Conservation (phyloP, 2,113 vertebrate genomes). For the Pelecanoides urinatrix region DNA sequence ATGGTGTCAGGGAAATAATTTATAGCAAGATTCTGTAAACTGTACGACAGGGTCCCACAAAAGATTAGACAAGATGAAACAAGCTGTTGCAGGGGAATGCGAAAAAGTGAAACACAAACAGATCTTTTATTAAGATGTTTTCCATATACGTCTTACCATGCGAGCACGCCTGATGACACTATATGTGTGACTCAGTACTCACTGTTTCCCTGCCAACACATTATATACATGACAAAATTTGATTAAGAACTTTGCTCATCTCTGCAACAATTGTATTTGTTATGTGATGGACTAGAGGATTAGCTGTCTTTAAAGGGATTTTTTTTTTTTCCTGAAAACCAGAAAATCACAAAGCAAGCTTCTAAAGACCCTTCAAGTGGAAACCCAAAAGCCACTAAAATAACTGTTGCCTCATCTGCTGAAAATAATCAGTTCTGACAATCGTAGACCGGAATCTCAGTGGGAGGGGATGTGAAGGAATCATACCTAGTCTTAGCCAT, state of each 20-base stretch:
- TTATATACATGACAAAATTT: neutral
- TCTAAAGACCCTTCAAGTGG: conserved; percentile 42
- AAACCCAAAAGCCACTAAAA: conserved; percentile 42
- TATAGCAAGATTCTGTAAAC: neutral
- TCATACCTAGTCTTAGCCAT: neutral
- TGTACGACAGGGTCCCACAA: neutral
- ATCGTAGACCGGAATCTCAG: neutral
- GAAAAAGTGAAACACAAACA: neutral
- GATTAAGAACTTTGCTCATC: conserved; percentile 6
- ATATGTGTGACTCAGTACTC: neutral
- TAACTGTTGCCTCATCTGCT: conserved; percentile 39
- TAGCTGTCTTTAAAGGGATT: neutral
- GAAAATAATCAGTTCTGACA: conserved; percentile 60
- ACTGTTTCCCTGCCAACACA: neutral
- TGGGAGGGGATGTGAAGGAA: conserved; percentile 23
- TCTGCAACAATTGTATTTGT: neutral
- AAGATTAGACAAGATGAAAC: conserved; percentile 24
- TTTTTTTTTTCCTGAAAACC: neutral
- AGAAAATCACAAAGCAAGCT: conserved; percentile 20
- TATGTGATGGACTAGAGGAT: neutral
- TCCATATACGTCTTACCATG: neutral
- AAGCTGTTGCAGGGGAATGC: neutral
- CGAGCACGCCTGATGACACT: neutral
- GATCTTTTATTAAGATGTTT: neutral
- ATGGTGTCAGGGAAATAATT: neutral